Percentiles rank a stretch among this genome's conserved stretches.
These are phyloP conservation scores for Acleris literana DNA, from an alignment of 2,888 invertebrate genomes.

Conservation along the genomic window DNA sequence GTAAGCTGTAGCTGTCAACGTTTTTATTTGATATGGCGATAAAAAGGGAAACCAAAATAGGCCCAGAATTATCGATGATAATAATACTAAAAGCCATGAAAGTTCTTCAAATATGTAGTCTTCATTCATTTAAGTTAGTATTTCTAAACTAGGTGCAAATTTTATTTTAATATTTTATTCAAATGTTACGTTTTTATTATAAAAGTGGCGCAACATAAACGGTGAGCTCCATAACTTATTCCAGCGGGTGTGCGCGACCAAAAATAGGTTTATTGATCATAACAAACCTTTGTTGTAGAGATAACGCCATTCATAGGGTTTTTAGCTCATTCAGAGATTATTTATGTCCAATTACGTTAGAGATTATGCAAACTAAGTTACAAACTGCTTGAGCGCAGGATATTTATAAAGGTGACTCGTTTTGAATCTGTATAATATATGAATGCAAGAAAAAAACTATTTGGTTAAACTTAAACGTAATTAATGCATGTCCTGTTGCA, in stretches of 20 bases:
- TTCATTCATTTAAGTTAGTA: no score
- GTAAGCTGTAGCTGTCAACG: no score
- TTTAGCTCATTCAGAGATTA: background rate
- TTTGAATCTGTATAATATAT: background rate
- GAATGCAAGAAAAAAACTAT: no score
- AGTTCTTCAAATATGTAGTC: no score
- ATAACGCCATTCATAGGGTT: slow-evolving; percentile 17
- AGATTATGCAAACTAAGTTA: background rate
- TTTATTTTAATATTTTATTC: background rate
- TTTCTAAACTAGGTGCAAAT: no score
- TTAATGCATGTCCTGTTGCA: no score
- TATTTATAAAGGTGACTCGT: background rate
- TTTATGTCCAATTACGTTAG: background rate
- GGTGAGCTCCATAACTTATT: slow-evolving; percentile 19
- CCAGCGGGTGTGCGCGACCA: slow-evolving; percentile 20
- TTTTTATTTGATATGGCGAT: no score
- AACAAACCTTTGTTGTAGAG: slow-evolving; percentile 26
- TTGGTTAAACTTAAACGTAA: no score
- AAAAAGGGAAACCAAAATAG: no score
- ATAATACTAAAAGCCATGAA: no score
- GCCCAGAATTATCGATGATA: no score
- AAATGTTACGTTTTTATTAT: slow-evolving; percentile 15
- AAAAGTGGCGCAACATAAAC: slow-evolving; percentile 9
- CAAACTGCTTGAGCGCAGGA: background rate
- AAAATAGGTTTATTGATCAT: slow-evolving; percentile 37